Evolutionary conservation across 53 echinoderm and acorn worm genomes (phyloP).

Genomic region (Stichopus horrens): DNA sequence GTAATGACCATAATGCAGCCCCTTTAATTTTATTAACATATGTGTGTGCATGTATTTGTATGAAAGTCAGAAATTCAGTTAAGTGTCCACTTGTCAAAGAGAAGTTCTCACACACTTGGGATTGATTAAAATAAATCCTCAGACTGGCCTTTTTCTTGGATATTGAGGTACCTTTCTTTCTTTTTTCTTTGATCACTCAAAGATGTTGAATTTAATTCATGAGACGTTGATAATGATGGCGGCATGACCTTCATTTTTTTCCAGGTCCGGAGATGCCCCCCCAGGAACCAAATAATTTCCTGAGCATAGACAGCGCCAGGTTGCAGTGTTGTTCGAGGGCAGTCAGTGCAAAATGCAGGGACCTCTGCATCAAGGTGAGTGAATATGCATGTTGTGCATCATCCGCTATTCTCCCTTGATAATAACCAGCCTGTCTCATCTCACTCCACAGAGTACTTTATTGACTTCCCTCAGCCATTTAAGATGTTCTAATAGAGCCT

Average conservation of each 20-base stretch:
- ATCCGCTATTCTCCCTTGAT: background rate
- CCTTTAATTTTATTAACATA: no score
- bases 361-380: conserved; percentile 98
- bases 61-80: no score
- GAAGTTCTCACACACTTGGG: no score
- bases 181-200: no score
- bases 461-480: no score
- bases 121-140: no score
- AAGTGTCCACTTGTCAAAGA: no score
- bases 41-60: no score
- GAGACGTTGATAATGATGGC: no score
- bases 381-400: background rate
- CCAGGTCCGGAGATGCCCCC: conserved; percentile 16
- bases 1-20: conserved; percentile 26
- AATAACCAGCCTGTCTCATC: background rate
- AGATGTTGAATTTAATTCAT: no score
- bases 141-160: no score
- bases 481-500: background rate
- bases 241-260: background rate
- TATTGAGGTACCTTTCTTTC: no score
- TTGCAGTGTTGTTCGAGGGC: conserved; percentile 89
- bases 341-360: conserved; percentile 70
- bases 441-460: background rate
- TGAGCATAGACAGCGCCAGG: conserved; percentile 82
- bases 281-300: conserved; percentile 32